phyloP scores from a whole-genome alignment of 2,797 vertebrate genomes.

The Pygocentrus nattereri region DNA sequence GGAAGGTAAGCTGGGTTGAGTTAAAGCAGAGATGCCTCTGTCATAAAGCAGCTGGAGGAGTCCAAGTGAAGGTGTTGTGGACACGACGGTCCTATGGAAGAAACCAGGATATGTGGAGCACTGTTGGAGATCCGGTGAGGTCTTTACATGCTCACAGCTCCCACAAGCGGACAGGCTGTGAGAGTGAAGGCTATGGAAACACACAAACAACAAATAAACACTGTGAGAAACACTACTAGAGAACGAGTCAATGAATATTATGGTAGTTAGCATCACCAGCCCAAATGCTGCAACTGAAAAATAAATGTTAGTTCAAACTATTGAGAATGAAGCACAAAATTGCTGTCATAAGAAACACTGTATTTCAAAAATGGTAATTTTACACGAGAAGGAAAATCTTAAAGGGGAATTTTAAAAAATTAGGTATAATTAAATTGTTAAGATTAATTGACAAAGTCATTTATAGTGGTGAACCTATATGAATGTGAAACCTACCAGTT shows the following conservation, averaged over 20 bases:
- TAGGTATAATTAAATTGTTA: too few relatives aligned
- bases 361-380: neutral
- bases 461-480: too few relatives aligned
- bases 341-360: neutral
- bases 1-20: slow-evolving; percentile 36
- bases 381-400: neutral
- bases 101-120: slow-evolving; percentile 53
- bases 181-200: slow-evolving; percentile 77
- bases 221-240: neutral
- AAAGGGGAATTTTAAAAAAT: too few relatives aligned
- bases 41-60: slow-evolving; percentile 80
- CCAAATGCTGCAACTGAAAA: neutral
- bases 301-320: neutral
- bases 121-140: slow-evolving; percentile 49
- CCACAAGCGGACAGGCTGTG: slow-evolving; percentile 82
- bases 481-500: too few relatives aligned
- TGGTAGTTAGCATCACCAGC: slow-evolving; percentile 6
- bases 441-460: too few relatives aligned
- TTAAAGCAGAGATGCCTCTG: slow-evolving; percentile 79
- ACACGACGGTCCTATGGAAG: slow-evolving; percentile 30
- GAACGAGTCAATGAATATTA: neutral
- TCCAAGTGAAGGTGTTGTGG: slow-evolving; percentile 67
- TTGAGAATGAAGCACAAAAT: neutral
- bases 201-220: neutral
- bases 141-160: slow-evolving; percentile 80